Evolutionary conservation across 2,797 vertebrate genomes (phyloP).

Genomic region (Rhinophrynus dorsalis): DNA sequence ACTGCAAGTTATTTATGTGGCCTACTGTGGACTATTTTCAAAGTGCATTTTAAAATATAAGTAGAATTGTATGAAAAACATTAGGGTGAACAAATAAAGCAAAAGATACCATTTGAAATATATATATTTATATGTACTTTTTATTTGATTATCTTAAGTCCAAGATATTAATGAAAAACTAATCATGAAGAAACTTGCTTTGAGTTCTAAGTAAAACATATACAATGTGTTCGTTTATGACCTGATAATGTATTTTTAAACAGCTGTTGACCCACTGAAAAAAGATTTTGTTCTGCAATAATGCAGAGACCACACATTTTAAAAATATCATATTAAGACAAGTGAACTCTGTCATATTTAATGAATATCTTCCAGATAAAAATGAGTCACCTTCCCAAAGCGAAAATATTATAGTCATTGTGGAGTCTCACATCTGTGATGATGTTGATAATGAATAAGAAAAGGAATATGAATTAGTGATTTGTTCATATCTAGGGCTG

Average conservation of each 20-base stretch:
- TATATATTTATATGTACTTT: too few species aligned
- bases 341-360: conserved; percentile 21
- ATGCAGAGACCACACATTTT: conserved; percentile 17
- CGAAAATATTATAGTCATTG: conserved; percentile 19
- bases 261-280: conserved; percentile 14
- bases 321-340: conserved; percentile 33
- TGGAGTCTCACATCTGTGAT: conserved; percentile 3
- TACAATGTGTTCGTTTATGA: too few species aligned
- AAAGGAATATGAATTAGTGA: conserved; percentile 24
- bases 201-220: too few species aligned
- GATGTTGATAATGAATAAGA: conserved; percentile 29
- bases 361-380: conserved; percentile 38
- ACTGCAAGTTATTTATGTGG: too few species aligned
- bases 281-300: conserved; percentile 18
- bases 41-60: too few species aligned
- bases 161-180: conserved; percentile 24
- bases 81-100: background rate
- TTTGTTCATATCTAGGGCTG: conserved; percentile 20
- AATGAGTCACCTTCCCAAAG: conserved; percentile 34
- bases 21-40: too few species aligned
- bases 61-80: too few species aligned
- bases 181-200: conserved; percentile 28
- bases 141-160: conserved; percentile 22
- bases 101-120: conserved; percentile 1
- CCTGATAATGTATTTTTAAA: too few species aligned